Percentiles rank a stretch among this genome's conserved stretches.
phyloP scores from a whole-genome alignment of 2,113 vertebrate species.

The Chaenogobius annularis region DNA sequence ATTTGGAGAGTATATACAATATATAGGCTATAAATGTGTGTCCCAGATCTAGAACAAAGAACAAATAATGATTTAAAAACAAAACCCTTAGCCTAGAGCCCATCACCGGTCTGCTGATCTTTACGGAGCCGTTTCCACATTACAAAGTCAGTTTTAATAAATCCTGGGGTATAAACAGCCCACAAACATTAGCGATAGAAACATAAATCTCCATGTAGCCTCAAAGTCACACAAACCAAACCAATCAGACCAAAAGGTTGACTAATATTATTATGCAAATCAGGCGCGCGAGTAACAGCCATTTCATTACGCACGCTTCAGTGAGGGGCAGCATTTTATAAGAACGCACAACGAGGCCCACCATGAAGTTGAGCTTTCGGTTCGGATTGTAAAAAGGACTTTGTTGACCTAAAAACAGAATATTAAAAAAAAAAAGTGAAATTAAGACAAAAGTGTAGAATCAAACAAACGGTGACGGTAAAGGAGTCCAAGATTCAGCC shows the following conservation, averaged over 20 bases:
- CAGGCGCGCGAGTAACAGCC: slow-evolving; percentile 34
- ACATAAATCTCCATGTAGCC: slow-evolving; percentile 41
- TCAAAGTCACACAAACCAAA: slow-evolving; percentile 42
- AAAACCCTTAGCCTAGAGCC: slow-evolving; percentile 12
- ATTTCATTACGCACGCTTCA: slow-evolving; percentile 39
- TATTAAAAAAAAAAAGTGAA: neutral
- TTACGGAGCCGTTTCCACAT: slow-evolving; percentile 7
- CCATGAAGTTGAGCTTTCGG: neutral
- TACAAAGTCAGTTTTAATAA: slow-evolving; percentile 35
- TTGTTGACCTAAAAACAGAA: neutral
- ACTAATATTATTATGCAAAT: slow-evolving; percentile 65
- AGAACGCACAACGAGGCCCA: neutral
- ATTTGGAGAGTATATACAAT: too few relatives aligned
- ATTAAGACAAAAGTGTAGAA: neutral
- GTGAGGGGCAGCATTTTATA: slow-evolving; percentile 3
- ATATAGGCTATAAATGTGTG: too few relatives aligned
- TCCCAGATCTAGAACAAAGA: too few relatives aligned
- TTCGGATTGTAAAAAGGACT: neutral
- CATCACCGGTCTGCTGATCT: slow-evolving; percentile 20
- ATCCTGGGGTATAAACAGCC: slow-evolving; percentile 20
- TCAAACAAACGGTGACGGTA: neutral
- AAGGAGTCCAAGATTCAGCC: neutral
- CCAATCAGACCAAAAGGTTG: slow-evolving; percentile 56
- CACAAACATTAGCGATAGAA: slow-evolving; percentile 31
- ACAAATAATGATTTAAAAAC: neutral